phyloP scores from a whole-genome alignment of 2,113 vertebrate species.

The Pteropus alecto region DNA sequence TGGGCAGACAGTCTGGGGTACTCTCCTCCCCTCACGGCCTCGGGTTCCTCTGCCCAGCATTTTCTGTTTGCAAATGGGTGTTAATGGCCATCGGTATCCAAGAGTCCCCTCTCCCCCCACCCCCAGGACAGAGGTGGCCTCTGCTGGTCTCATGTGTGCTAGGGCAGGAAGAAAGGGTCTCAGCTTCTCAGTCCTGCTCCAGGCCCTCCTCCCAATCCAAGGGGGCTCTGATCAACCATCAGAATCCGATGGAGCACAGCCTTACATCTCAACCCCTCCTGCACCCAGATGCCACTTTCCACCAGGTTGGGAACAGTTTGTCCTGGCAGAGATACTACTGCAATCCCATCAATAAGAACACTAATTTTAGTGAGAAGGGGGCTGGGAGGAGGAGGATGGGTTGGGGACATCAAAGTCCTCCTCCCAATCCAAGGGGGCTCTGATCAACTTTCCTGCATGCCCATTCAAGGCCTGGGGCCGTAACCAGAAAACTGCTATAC shows the following conservation, averaged over 20 bases:
- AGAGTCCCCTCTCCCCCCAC: background rate
- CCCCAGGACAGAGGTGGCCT: background rate
- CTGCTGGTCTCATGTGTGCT: background rate
- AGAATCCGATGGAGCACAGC: no score
- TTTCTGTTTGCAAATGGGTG: background rate
- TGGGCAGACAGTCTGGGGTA: background rate
- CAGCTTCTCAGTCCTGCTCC: background rate
- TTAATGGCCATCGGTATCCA: background rate
- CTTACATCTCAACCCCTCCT: background rate
- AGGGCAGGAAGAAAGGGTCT: accelerated
- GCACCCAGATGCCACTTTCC: background rate
- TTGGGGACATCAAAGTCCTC: background rate
- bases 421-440: background rate
- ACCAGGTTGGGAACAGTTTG: accelerated
- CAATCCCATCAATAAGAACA: background rate
- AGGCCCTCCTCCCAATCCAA: background rate
- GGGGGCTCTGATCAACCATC: no score
- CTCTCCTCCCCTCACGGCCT: background rate
- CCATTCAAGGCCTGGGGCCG: accelerated
- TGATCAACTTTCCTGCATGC: background rate
- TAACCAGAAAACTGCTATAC: background rate
- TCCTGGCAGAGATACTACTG: accelerated
- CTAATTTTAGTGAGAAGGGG: accelerated
- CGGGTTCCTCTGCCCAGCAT: background rate
- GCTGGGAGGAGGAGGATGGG: background rate